Base-by-base conservation (phyloP, 2,113 vertebrate genomes). In the Cephalopterus ornatus region DNA sequence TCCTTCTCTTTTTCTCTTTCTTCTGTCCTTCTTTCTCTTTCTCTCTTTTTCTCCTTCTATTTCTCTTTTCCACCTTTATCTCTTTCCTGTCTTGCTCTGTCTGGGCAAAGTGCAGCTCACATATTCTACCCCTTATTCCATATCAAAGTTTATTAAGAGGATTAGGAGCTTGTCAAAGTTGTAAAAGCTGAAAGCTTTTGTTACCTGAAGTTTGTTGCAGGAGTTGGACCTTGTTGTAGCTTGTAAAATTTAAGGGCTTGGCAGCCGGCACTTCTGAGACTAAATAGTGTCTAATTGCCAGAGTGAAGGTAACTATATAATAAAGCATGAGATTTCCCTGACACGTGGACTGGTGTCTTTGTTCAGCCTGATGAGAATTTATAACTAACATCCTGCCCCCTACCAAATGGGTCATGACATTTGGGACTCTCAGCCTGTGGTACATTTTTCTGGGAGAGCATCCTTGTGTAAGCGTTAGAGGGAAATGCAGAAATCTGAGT, bases 281-380 rank as follows among this genome's bases (percentile, higher is more conserved):
- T 22, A 41, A 47, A 22, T 4, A 70, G 24, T 27, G 18, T 23
- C 6, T 70, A 55, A 76, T 39, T 82, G 7, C 13, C 28, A 30
- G 33, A 28, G 52, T 46, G 46, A 30, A n/a, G 33, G 9, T 41
- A 39, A 5, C 26, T 22, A 12, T 8, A 13, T 19, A 61, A 83
- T 26, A 55, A 76, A 55, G n/a, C 16, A 15, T 10, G n/a, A 67
- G 11, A 39, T 12, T 7, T 82, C 26, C 9, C 17, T 56, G 35
- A 35, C 30, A 30, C 0, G 0, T 56, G 35, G n/a, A 49, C 21
- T 42, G n/a, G n/a, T n/a, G 30, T 3, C 44, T 68, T 7, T n/a
- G 24, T 35, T 41, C 21, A 35, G 20, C 13, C 46, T 61, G 53
- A 26, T 30, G 15, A 47, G 41, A 47, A 49, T 62, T 76, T 32